Evolutionary conservation across 2,113 vertebrate genomes (phyloP).

Genomic region (cattle (Bos taurus)): DNA sequence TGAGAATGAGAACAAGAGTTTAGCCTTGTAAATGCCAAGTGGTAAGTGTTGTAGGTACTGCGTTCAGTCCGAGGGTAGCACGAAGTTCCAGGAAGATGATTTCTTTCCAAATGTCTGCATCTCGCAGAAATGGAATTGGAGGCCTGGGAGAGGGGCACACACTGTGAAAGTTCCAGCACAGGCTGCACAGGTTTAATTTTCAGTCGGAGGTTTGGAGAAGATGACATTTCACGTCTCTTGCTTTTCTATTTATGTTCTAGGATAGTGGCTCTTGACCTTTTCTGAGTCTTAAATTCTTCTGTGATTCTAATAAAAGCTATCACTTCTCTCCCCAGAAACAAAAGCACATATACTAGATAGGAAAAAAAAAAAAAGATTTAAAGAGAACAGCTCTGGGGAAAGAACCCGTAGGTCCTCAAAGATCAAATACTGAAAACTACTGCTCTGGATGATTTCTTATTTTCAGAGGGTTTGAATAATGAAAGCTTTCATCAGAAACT

Average conservation of each 20-base stretch:
- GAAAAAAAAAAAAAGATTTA: neutral
- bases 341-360: neutral
- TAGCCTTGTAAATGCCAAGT: neutral
- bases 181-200: neutral
- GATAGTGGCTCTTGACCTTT: constrained; percentile 3
- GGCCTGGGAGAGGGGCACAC: neutral
- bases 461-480: neutral
- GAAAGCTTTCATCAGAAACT: neutral
- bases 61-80: neutral
- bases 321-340: neutral
- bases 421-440: neutral
- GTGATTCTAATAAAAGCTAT: neutral
- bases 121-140: neutral
- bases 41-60: neutral
- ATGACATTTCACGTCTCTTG: neutral
- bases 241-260: constrained; percentile 6
- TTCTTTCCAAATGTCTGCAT: neutral
- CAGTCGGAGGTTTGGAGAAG: neutral
- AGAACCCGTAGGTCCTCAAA: neutral
- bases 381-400: neutral
- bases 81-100: neutral
- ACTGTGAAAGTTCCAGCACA: neutral
- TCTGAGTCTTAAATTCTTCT: neutral
- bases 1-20: neutral
- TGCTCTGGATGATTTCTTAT: neutral